Evolutionary conservation across 2,888 invertebrate genomes (phyloP).

Genomic region (Endotricha flammealis): DNA sequence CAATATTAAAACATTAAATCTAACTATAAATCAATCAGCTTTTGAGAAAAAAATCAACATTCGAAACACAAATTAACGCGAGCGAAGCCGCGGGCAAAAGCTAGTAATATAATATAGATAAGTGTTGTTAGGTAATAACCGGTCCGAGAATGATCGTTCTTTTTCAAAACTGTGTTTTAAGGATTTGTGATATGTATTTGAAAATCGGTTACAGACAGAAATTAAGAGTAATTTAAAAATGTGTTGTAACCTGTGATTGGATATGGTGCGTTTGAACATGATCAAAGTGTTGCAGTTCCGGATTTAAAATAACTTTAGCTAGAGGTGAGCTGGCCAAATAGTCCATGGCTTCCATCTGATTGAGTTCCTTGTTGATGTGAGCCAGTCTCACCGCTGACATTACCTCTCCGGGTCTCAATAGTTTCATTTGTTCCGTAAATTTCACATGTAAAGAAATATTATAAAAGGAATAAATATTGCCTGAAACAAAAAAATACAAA

Average conservation of each 20-base stretch:
- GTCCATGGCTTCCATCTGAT: constrained; percentile 80
- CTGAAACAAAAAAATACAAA: constrained; percentile 36
- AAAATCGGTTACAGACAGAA: too few relatives aligned
- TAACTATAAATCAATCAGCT: too few relatives aligned
- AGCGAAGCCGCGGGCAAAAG: too few relatives aligned
- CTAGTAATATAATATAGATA: too few relatives aligned
- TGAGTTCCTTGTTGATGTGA: constrained; percentile 68
- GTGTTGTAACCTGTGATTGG: constrained; percentile 53
- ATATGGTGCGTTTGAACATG: constrained; percentile 25
- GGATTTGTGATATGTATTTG: too few relatives aligned
- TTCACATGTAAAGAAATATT: constrained; percentile 52
- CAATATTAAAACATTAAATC: too few relatives aligned
- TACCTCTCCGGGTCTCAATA: constrained; percentile 44
- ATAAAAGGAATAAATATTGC: constrained; percentile 51
- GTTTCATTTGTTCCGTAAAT: constrained; percentile 52
- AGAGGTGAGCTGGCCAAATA: constrained; percentile 79
- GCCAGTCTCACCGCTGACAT: constrained; percentile 44
- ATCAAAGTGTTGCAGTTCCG: constrained; percentile 63
- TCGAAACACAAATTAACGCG: too few relatives aligned
- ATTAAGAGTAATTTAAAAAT: too few relatives aligned
- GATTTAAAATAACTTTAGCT: constrained; percentile 76
- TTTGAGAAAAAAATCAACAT: too few relatives aligned
- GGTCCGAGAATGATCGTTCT: too few relatives aligned
- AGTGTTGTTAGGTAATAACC: too few relatives aligned
- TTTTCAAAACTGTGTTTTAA: too few relatives aligned